A percentile compares a stretch with the other conserved stretches of the same genome.
Evolutionary conservation across 2,888 invertebrate genomes (phyloP).

Genomic region (Cepaea hortensis): DNA sequence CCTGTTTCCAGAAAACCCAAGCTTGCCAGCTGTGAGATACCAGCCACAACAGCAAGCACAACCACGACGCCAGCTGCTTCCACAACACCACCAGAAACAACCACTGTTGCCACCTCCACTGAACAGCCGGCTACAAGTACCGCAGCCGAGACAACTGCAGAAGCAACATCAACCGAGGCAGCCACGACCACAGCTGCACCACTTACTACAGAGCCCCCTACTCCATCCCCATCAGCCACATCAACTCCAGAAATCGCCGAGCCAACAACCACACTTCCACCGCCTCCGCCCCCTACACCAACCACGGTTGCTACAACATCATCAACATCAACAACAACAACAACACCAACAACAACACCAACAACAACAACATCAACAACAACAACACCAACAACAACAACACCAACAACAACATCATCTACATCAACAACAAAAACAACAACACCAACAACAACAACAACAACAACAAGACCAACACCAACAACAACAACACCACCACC

Average conservation of each 20-base stretch:
- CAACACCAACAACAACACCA: background rate
- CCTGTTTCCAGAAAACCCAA: background rate
- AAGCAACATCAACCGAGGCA: background rate
- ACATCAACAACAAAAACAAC: conserved; percentile 4
- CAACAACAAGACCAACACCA: background rate
- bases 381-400: background rate
- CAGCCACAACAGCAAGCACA: background rate
- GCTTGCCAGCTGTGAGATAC: background rate
- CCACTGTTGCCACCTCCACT: background rate
- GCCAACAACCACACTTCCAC: conserved; percentile 1
- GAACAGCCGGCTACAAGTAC: background rate
- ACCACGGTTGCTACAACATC: background rate
- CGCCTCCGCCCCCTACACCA: background rate
- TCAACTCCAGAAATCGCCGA: background rate
- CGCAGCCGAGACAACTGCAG: background rate
- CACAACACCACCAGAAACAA: conserved; percentile 7
- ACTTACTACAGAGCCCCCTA: background rate
- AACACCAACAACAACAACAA: background rate
- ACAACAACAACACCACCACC: background rate
- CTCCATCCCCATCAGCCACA: background rate
- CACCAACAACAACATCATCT: background rate
- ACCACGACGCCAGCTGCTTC: background rate
- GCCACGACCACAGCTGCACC: background rate
- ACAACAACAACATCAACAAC: background rate
- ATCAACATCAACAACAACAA: background rate